phyloP scores from a whole-genome alignment of 2,888 invertebrate species.

The Idaea biselata region DNA sequence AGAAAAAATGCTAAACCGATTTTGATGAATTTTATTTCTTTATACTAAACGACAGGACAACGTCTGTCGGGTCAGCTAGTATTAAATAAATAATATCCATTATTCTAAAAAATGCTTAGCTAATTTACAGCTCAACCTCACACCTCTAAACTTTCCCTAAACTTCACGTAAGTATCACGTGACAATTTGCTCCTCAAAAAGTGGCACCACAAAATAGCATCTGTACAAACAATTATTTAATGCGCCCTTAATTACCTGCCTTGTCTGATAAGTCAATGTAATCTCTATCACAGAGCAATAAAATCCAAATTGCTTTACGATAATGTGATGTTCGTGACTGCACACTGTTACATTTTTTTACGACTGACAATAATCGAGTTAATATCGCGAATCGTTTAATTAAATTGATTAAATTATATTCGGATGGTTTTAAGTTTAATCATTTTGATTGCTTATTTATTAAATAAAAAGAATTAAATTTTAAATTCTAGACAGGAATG shows the following conservation, averaged over 20 bases:
- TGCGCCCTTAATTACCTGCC: not conserved
- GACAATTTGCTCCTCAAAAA: not conserved
- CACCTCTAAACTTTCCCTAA: too few species aligned
- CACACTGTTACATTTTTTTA: slow-evolving; percentile 46
- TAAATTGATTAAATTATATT: slow-evolving; percentile 55
- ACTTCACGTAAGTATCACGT: not conserved
- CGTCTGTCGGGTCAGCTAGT: too few species aligned
- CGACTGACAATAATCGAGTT: slow-evolving; percentile 63
- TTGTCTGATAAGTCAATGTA: slow-evolving; percentile 66
- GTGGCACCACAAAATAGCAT: not conserved
- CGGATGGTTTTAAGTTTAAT: too few species aligned
- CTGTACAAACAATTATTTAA: slow-evolving; percentile 1
- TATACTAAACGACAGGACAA: too few species aligned
- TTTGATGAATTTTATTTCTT: too few species aligned
- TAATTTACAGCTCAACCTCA: too few species aligned
- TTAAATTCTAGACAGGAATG: too few species aligned
- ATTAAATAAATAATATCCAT: too few species aligned
- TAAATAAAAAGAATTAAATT: too few species aligned
- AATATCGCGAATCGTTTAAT: slow-evolving; percentile 76
- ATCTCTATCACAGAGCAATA: slow-evolving; percentile 71
- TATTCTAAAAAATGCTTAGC: too few species aligned
- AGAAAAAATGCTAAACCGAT: too few species aligned
- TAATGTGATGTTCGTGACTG: slow-evolving; percentile 55
- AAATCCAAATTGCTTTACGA: slow-evolving; percentile 72
- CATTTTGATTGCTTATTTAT: too few species aligned